Conservation (phyloP, 1,140 invertebrate species). For the Aradophagus sp. region DNA sequence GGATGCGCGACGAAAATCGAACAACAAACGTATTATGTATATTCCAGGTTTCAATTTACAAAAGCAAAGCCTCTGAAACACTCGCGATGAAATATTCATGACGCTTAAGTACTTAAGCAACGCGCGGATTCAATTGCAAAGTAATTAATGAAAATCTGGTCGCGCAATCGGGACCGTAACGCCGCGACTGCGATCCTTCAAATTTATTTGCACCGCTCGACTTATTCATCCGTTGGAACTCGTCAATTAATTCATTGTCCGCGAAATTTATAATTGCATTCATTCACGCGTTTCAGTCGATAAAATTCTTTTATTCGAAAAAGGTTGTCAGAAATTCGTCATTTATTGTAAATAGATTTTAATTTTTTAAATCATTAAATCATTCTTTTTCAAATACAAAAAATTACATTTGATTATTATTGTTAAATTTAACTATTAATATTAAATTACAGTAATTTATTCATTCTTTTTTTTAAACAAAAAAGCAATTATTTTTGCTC, state of each 20-base stretch:
- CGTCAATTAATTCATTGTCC: conserved; percentile 11
- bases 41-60: no score
- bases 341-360: no score
- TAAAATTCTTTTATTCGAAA: background rate
- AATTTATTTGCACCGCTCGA: conserved; percentile 1
- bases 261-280: conserved; percentile 4
- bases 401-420: no score
- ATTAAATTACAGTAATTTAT: no score
- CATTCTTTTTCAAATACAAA: no score
- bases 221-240: background rate
- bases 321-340: background rate
- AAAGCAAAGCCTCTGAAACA: background rate
- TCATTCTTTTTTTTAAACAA: no score
- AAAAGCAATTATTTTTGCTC: no score
- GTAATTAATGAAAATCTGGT: background rate
- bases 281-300: background rate
- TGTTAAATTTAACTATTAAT: no score
- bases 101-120: background rate
- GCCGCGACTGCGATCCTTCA: conserved; percentile 1
- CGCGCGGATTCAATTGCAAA: background rate
- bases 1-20: no score
- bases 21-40: no score
- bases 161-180: background rate
- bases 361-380: no score
- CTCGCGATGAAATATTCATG: conserved; percentile 8